These are phyloP conservation scores for Strongylocentrotus purpuratus DNA, from an alignment of 35 echinoderm and acorn worm genomes.

Conservation along the genomic window DNA sequence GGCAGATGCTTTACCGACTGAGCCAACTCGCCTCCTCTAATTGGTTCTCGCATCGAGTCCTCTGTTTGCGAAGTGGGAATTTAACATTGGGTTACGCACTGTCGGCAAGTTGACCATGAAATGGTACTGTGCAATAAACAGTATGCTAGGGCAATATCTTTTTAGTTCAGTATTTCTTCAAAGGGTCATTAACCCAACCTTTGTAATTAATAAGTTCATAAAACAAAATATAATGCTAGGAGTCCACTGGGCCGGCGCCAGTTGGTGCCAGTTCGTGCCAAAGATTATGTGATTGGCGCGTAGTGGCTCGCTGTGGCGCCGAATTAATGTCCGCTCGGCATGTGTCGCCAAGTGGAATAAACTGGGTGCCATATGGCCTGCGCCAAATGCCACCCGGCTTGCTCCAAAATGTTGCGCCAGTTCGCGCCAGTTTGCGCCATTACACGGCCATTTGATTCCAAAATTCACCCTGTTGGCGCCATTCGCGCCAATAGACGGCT, in stretches of 20 bases:
- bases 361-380: conserved; percentile 48
- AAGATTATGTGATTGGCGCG: conserved; percentile 52
- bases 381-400: conserved; percentile 51
- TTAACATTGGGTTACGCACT: too few relatives aligned
- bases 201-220: too few relatives aligned
- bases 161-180: too few relatives aligned
- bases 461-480: conserved; percentile 33
- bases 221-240: conserved; percentile 36
- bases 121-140: too few relatives aligned
- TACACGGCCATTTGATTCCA: conserved; percentile 55
- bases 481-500: conserved; percentile 20
- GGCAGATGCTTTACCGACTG: too few relatives aligned
- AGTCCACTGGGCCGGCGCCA: conserved; percentile 46
- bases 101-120: too few relatives aligned
- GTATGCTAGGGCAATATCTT: too few relatives aligned
- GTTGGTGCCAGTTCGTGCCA: conserved; percentile 47
- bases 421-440: conserved; percentile 51
- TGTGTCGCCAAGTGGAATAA: conserved; percentile 57
- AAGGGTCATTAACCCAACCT: too few relatives aligned
- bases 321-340: conserved; percentile 52
- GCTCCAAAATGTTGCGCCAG: conserved; percentile 43
- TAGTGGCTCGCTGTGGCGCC: conserved; percentile 53
- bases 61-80: too few relatives aligned
- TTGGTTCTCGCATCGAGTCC: too few relatives aligned
- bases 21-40: too few relatives aligned